A percentile compares a stretch with the other conserved stretches of the same genome.
phyloP scores from a whole-genome alignment of 2,888 invertebrate genomes.

The Ernsta delagoae region DNA sequence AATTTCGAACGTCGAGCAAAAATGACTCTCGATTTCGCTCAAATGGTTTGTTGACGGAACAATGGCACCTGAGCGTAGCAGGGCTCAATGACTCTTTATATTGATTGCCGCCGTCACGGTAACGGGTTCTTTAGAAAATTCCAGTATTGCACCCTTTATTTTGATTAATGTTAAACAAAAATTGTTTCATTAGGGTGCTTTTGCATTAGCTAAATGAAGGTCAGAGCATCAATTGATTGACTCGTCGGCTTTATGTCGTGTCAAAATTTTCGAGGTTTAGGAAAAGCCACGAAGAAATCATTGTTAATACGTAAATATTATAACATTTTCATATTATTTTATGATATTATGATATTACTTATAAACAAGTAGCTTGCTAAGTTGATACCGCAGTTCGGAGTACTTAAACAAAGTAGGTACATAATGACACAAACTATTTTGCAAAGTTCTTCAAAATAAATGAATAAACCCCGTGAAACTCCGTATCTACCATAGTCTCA shows the following conservation, averaged over 20 bases:
- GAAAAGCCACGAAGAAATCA: too few species aligned
- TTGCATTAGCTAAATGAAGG: too few species aligned
- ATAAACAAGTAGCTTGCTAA: too few species aligned
- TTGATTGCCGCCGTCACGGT: slow-evolving; percentile 9
- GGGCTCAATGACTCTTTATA: slow-evolving; percentile 21
- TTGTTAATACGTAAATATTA: too few species aligned
- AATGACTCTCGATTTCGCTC: slow-evolving; percentile 42
- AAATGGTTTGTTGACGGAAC: slow-evolving; percentile 68
- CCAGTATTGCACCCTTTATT: background rate
- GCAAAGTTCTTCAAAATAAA: background rate
- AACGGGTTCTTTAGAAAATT: background rate
- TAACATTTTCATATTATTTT: too few species aligned
- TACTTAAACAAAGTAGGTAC: too few species aligned
- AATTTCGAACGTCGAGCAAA: background rate
- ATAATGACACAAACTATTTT: background rate
- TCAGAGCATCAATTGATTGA: too few species aligned
- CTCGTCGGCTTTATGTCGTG: too few species aligned
- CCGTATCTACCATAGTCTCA: background rate
- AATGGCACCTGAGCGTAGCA: slow-evolving; percentile 48
- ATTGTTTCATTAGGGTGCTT: too few species aligned
- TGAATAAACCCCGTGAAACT: background rate
- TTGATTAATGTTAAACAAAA: background rate
- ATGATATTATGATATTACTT: too few species aligned
- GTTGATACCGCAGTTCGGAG: too few species aligned
- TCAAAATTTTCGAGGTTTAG: too few species aligned